Evolutionary conservation across 2,113 vertebrate genomes (phyloP).

Genomic region (Callithrix jacchus): DNA sequence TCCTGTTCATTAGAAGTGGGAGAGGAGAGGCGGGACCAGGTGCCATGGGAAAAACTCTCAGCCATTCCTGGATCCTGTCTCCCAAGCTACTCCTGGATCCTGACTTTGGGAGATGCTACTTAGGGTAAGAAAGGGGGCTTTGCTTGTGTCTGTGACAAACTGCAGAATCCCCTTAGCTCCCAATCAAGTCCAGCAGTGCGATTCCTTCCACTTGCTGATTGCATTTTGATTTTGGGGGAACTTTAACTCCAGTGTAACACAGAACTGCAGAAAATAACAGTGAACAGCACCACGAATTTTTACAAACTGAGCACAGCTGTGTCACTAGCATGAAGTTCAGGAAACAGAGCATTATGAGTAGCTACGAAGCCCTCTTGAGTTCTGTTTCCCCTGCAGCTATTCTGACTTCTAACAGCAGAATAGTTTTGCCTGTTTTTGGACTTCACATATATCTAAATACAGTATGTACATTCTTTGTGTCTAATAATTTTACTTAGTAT

Average conservation of each 20-base stretch:
- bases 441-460: neutral
- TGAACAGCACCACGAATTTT: neutral
- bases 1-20: neutral
- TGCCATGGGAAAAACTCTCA: neutral
- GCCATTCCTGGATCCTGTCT: neutral
- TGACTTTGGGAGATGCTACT: neutral
- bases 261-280: neutral
- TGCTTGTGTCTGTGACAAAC: neutral
- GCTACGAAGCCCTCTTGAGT: neutral
- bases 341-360: neutral
- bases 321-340: neutral
- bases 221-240: neutral
- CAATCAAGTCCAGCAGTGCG: neutral
- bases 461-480: neutral
- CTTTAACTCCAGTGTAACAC: neutral
- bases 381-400: neutral
- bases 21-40: neutral
- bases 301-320: neutral
- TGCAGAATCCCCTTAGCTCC: neutral
- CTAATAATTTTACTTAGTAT: neutral
- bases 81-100: neutral
- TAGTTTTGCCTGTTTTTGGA: neutral
- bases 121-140: neutral
- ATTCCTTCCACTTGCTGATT: neutral
- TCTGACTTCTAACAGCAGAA: neutral